Evolutionary conservation across 1,140 invertebrate species (phyloP).

Genomic region (Plutomurus gul): DNA sequence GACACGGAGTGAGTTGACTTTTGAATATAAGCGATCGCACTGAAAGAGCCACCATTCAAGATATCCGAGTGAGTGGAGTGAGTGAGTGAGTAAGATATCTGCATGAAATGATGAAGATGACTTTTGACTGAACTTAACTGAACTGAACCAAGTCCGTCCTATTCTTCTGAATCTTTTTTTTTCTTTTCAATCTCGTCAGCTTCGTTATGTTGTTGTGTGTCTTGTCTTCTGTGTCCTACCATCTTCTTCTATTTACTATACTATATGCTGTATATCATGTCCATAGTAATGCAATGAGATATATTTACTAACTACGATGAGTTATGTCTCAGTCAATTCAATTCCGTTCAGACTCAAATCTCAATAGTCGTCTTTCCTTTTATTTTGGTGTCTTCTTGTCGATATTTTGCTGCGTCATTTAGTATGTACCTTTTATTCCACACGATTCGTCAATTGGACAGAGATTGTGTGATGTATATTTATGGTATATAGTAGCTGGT

Average conservation of each 20-base stretch:
- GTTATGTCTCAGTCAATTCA: not conserved
- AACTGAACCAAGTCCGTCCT: not conserved
- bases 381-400: constrained; percentile 27
- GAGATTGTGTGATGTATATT: not conserved
- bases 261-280: no score
- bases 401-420: constrained; percentile 29
- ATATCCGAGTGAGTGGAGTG: not conserved
- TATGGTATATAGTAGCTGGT: no score
- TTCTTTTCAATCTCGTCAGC: no score
- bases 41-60: no score
- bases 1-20: not conserved
- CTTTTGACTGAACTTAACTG: not conserved
- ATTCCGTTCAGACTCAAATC: not conserved
- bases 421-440: not conserved
- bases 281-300: no score
- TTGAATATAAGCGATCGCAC: not conserved
- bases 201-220: no score
- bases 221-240: no score
- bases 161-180: not conserved
- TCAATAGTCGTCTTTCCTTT: constrained; percentile 9
- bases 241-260: no score
- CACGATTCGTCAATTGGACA: not conserved
- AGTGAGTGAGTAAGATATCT: constrained; percentile 30
- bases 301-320: no score
- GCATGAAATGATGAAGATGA: constrained; percentile 28